A percentile compares a stretch with the other conserved stretches of the same genome.
phyloP scores from a whole-genome alignment of 2,113 vertebrate genomes.

The Syrmaticus mikado region DNA sequence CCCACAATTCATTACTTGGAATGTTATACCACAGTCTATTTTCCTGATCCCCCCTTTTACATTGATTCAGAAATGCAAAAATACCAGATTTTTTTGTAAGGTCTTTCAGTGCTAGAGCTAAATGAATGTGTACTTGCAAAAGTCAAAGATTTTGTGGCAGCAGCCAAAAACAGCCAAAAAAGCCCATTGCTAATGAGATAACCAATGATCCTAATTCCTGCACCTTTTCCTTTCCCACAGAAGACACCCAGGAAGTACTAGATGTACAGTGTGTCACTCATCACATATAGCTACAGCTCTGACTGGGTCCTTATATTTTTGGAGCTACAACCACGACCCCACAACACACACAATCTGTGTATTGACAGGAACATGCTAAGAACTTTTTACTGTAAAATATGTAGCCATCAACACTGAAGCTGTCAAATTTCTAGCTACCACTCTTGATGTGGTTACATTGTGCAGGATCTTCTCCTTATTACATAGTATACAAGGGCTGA shows the following conservation, averaged over 20 bases:
- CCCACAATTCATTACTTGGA: background rate
- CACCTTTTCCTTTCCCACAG: background rate
- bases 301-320: background rate
- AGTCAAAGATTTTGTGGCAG: background rate
- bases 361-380: background rate
- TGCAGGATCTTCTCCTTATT: background rate
- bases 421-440: background rate
- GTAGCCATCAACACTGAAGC: background rate
- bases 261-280: background rate
- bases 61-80: background rate
- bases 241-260: background rate
- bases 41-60: background rate
- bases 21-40: background rate
- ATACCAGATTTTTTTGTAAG: background rate
- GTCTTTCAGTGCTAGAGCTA: background rate
- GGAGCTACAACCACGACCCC: background rate
- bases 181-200: background rate
- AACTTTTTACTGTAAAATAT: background rate
- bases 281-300: background rate
- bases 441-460: background rate
- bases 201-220: background rate
- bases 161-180: background rate
- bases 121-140: background rate
- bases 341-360: background rate
- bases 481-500: background rate